Base-by-base conservation (phyloP, 2,797 vertebrate species). In the Amazona finschi region DNA sequence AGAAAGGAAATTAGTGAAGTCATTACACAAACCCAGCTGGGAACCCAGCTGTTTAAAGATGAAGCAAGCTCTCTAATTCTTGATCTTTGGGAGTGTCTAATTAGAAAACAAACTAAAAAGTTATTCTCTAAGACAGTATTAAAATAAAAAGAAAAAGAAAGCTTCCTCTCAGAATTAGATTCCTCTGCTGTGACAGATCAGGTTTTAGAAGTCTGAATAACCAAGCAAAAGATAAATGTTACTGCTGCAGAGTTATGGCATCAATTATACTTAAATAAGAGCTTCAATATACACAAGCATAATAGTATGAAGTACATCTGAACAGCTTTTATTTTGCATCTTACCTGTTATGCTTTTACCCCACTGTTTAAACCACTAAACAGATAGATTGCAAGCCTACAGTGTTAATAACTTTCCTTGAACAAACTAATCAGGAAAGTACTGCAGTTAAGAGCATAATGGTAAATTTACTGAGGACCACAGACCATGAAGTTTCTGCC, bases 1-100 rank as follows among this genome's bases (percentile, higher is more conserved):
- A 97, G 96, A 97, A 97, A 98, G 97, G 97, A 97, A 97, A 97
- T 97, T 96, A 96, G 96, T 97, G 96, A 97, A 97, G 96, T 96
- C 95, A 93, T 97, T 98, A 96, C 89, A 94, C 91, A 96, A 95
- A 92, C 72, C 94, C 97, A 98, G 96, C 97, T 97, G 97, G 96
- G 96, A 96, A 88, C 65, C 94, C 97, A 98, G 96, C 95, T 97
- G 97, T 95, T 97, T 93, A 88, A 97, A 97, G 93, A 97, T 96
- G 90, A 97, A 96, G 89, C 64, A 79, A 85, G 60, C 44, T 33
- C 73, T 79, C 85, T 86, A 79, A 85, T 97, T 97, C 97, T 97
- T 98, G 93, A 97, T 97, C 97, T 97, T 91, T 96, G 77, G 94
- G 91, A 96, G 89, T 89, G 97, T 81, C 95, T 97, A 96, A 97